Evolutionary conservation across 2,797 vertebrate species (phyloP).

Genomic region (Rhynchotus rufescens): DNA sequence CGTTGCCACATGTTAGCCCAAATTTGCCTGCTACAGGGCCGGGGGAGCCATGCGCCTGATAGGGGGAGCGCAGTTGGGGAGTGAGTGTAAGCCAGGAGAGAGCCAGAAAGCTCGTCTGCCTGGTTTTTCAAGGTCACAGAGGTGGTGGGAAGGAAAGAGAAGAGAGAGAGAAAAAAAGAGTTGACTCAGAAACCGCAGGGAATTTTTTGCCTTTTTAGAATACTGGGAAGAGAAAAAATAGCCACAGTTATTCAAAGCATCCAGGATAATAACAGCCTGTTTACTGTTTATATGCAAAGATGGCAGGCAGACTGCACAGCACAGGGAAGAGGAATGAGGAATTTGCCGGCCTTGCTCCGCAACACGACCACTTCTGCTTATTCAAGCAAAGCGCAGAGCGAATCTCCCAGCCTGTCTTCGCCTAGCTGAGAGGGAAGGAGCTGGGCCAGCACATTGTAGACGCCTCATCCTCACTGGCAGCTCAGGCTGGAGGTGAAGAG

Average conservation of each 20-base stretch:
- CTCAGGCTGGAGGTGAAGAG: neutral
- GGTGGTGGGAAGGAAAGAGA: constrained; percentile 76
- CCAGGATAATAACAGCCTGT: constrained; percentile 79
- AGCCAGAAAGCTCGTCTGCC: neutral
- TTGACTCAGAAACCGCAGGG: constrained; percentile 77
- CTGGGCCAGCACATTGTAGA: neutral
- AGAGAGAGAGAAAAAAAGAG: constrained; percentile 23
- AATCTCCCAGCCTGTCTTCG: neutral
- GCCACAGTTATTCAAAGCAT: constrained; percentile 81
- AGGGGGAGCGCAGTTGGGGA: accelerated
- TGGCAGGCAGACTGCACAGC: constrained; percentile 75
- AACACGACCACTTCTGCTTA: constrained; percentile 15
- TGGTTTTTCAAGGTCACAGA: constrained; percentile 70
- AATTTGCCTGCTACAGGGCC: accelerated
- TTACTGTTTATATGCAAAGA: constrained; percentile 79
- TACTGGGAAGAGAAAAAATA: constrained; percentile 82
- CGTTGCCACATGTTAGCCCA: neutral
- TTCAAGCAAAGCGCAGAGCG: neutral
- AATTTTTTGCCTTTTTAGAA: constrained; percentile 81
- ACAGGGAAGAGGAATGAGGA: constrained; percentile 69
- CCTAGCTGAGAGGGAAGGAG: neutral
- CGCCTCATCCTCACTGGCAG: neutral
- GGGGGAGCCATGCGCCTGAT: accelerated
- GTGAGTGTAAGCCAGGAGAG: neutral
- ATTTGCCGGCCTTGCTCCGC: neutral